Conservation (phyloP, 1,140 invertebrate species). For the Harpegnathos saltator region DNA sequence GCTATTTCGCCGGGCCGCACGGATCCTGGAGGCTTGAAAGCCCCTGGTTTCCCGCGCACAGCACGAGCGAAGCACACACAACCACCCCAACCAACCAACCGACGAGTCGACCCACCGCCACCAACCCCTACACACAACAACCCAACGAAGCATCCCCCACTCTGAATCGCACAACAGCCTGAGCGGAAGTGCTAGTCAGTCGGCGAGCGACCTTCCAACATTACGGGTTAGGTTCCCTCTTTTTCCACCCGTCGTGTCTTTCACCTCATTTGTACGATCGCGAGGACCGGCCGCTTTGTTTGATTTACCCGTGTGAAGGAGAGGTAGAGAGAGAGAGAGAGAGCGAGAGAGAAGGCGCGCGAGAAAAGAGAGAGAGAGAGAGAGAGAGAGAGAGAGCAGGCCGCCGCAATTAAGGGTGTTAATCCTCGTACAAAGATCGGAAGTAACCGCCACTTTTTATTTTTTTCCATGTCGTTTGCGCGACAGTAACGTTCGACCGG, state of each 20-base stretch:
- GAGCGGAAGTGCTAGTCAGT: constrained; percentile 86
- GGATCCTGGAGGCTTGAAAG: constrained; percentile 66
- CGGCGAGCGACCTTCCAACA: constrained; percentile 86
- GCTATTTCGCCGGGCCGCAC: constrained; percentile 66
- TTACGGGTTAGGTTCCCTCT: constrained; percentile 84
- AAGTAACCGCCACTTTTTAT: constrained; percentile 54
- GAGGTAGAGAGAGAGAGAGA: constrained; percentile 17
- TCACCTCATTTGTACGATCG: constrained; percentile 65
- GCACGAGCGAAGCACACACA: constrained; percentile 72
- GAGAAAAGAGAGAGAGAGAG: constrained; percentile 27
- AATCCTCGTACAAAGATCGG: constrained; percentile 50
- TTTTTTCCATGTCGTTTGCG: constrained; percentile 48
- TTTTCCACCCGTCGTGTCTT: constrained; percentile 77
- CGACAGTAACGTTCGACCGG: constrained; percentile 28
- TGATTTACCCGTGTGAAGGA: constrained; percentile 43
- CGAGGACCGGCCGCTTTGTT: constrained; percentile 58
- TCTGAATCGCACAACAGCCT: constrained; percentile 86
- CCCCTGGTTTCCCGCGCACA: constrained; percentile 79
- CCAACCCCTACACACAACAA: constrained; percentile 85
- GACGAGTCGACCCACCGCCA: constrained; percentile 75
- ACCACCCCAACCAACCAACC: constrained; percentile 77
- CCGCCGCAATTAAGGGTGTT: constrained; percentile 46
- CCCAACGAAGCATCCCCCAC: constrained; percentile 84
- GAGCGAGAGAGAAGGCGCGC: constrained; percentile 16
- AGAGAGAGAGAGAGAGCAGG: constrained; percentile 17